Conservation (phyloP, 2,113 vertebrate genomes). For the Seriola quinqueradiata region DNA sequence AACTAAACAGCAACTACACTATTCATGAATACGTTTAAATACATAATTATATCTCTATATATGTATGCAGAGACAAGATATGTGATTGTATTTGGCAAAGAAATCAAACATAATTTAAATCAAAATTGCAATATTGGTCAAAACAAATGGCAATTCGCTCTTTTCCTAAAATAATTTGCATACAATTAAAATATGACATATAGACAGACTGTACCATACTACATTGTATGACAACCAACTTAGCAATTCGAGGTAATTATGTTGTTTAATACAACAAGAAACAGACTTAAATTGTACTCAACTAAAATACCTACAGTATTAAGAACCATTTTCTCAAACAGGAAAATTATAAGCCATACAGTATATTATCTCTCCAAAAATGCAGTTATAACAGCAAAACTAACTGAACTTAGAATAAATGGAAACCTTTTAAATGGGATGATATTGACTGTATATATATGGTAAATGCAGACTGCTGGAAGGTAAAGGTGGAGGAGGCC, state of each 20-base stretch:
- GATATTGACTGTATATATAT: conserved; percentile 15
- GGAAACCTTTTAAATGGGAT: conserved; percentile 24
- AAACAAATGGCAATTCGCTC: no score
- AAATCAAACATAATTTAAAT: no score
- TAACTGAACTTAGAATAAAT: conserved; percentile 25
- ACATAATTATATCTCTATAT: no score
- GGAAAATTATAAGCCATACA: conserved; percentile 1
- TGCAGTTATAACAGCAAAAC: not conserved
- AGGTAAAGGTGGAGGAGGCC: conserved; percentile 30
- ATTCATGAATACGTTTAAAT: no score
- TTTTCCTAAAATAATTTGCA: no score
- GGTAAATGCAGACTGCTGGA: not conserved
- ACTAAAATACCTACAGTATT: no score
- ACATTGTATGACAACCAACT: not conserved
- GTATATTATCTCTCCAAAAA: not conserved
- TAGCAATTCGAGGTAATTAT: not conserved
- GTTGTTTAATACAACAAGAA: not conserved
- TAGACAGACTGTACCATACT: no score
- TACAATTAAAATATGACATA: not conserved
- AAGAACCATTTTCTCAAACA: not conserved
- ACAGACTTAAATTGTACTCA: no score
- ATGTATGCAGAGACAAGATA: no score
- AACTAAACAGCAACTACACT: no score
- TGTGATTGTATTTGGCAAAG: no score
- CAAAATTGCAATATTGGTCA: no score